Conservation (phyloP, 2,797 vertebrate genomes). For the Tachyglossus aculeatus region DNA sequence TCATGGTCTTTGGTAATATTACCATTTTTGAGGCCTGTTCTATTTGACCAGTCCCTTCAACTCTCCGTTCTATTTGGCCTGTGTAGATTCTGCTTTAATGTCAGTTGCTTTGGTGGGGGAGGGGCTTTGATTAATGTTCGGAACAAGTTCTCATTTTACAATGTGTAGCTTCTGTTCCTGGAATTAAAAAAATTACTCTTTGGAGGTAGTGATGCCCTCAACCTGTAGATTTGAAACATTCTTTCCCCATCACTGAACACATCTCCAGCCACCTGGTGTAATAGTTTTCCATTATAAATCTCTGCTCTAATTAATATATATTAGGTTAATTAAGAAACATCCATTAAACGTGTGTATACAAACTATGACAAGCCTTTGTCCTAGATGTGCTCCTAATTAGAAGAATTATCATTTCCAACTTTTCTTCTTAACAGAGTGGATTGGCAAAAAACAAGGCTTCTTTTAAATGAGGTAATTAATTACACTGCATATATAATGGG, state of each 20-base stretch:
- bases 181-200: background rate
- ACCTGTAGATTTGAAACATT: background rate
- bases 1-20: background rate
- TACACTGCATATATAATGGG: background rate
- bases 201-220: background rate
- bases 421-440: too few species aligned
- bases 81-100: background rate
- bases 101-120: too few species aligned
- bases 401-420: background rate
- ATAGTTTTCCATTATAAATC: background rate
- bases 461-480: background rate
- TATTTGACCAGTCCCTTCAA: background rate
- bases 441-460: background rate
- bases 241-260: background rate
- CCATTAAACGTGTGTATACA: too few species aligned
- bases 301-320: slow-evolving; percentile 18
- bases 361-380: background rate
- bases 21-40: background rate
- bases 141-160: slow-evolving; percentile 29
- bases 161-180: background rate
- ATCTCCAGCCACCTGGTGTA: background rate
- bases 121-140: too few species aligned
- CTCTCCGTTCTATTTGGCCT: background rate
- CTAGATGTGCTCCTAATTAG: background rate
- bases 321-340: too few species aligned